Evolutionary conservation across 2,113 vertebrate genomes (phyloP).

Genomic region (Euleptes europaea): DNA sequence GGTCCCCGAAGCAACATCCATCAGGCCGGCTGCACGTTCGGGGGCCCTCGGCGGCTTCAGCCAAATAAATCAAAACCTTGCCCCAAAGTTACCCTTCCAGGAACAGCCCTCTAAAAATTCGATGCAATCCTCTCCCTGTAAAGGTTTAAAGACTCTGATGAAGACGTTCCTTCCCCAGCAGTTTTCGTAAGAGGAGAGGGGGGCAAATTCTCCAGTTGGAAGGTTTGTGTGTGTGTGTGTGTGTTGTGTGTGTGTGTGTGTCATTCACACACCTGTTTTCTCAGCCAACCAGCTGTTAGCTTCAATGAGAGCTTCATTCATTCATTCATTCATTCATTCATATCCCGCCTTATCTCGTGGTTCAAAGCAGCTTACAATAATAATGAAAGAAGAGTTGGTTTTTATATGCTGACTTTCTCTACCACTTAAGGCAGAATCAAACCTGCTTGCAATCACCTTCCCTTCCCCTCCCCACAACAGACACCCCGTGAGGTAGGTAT

Average conservation of each 20-base stretch:
- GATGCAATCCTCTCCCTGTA: background rate
- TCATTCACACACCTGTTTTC: background rate
- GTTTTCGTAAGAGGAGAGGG: background rate
- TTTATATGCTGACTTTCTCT: no score
- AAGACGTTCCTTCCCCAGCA: background rate
- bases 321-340: no score
- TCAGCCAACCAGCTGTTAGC: background rate
- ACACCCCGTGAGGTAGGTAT: no score
- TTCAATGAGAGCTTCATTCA: background rate
- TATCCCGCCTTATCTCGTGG: no score
- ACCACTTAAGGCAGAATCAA: no score
- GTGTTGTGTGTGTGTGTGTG: no score
- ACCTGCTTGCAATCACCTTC: no score
- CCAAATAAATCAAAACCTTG: background rate
- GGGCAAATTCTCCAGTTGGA: background rate
- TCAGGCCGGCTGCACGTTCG: conserved; percentile 5
- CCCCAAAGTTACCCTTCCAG: background rate
- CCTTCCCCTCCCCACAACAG: no score
- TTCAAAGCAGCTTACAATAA: no score
- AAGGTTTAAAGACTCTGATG: background rate
- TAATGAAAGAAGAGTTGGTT: no score
- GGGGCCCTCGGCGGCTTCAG: background rate
- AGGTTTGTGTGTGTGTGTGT: no score
- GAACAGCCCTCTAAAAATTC: background rate
- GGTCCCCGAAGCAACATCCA: background rate